Evolutionary conservation across 2,797 vertebrate genomes (phyloP).

Genomic region (Chromis chromis): DNA sequence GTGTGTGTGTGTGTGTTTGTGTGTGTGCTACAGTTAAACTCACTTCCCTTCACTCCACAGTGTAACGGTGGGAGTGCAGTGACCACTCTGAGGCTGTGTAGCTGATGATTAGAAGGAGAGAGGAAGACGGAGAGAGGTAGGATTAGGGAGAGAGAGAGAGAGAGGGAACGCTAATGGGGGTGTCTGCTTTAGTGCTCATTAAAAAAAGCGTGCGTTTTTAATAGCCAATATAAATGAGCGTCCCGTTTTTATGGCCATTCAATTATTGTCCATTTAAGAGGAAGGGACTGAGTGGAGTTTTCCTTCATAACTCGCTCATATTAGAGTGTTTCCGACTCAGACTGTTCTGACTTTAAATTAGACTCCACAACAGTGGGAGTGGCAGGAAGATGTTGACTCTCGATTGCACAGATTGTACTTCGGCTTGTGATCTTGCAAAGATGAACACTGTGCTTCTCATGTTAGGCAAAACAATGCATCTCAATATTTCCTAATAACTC

Average conservation of each 20-base stretch:
- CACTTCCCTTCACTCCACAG: slow-evolving; percentile 53
- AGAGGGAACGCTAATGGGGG: slow-evolving; percentile 62
- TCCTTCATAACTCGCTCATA: slow-evolving; percentile 58
- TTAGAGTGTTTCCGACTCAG: slow-evolving; percentile 47
- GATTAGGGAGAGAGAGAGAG: slow-evolving; percentile 31
- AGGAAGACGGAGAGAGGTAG: slow-evolving; percentile 27
- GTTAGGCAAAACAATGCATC: background rate
- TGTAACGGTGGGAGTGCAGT: slow-evolving; percentile 51
- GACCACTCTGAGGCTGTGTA: slow-evolving; percentile 63
- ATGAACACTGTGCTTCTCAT: slow-evolving; percentile 19
- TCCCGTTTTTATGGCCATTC: slow-evolving; percentile 75
- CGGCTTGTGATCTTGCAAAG: background rate
- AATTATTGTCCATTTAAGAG: slow-evolving; percentile 80
- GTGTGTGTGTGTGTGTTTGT: slow-evolving; percentile 31
- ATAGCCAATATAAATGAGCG: slow-evolving; percentile 80
- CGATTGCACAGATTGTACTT: slow-evolving; percentile 14
- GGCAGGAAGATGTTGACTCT: slow-evolving; percentile 9
- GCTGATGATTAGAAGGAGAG: slow-evolving; percentile 58
- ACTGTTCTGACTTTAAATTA: slow-evolving; percentile 60
- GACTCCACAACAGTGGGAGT: slow-evolving; percentile 34
- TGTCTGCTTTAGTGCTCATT: slow-evolving; percentile 79
- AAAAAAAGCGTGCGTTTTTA: slow-evolving; percentile 78
- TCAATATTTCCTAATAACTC: slow-evolving; percentile 20
- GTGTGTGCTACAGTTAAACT: slow-evolving; percentile 35
- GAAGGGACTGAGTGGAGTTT: slow-evolving; percentile 66